phyloP scores from a whole-genome alignment of 2,888 invertebrate genomes.

The Acleris literana region DNA sequence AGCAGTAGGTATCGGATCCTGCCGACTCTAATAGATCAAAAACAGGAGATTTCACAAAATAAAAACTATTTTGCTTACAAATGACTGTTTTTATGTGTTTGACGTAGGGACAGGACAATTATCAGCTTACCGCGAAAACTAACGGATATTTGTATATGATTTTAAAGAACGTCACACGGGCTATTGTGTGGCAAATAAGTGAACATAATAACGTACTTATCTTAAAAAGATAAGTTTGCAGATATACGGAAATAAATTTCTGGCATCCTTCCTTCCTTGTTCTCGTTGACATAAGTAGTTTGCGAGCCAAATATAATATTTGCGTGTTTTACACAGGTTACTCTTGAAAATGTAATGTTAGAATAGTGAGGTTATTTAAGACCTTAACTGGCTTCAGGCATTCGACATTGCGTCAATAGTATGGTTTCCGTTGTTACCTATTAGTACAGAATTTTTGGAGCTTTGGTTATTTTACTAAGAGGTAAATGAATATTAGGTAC shows the following conservation, averaged over 20 bases:
- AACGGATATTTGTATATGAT: constrained; percentile 34
- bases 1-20: no score
- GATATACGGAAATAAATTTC: background rate
- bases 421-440: no score
- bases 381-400: no score
- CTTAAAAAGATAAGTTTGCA: background rate
- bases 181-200: constrained; percentile 15
- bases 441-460: no score
- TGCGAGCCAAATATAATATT: background rate
- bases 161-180: constrained; percentile 17
- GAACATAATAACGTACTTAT: constrained; percentile 18
- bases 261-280: background rate
- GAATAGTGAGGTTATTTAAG: no score
- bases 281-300: background rate
- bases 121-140: constrained; percentile 15
- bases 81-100: background rate
- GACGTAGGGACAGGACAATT: background rate
- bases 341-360: no score
- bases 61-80: background rate
- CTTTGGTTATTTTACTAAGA: no score
- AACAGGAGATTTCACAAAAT: no score
- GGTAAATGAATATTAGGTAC: no score
- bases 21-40: no score
- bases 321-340: no score
- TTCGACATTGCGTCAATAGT: no score